Conservation (phyloP, 2,113 vertebrate genomes). For the Gnathonemus longibarbis region DNA sequence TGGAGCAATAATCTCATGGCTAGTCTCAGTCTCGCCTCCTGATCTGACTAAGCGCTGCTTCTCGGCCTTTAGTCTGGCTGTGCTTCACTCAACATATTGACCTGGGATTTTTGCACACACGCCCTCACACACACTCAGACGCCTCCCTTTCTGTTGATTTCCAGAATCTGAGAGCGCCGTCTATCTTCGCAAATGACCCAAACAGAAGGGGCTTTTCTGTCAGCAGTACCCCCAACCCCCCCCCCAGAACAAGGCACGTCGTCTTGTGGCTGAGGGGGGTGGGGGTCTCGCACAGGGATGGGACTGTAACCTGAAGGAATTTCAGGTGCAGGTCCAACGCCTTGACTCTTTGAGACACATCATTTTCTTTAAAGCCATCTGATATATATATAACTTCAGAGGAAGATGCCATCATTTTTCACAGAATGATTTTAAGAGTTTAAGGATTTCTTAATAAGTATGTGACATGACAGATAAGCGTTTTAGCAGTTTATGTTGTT, state of each 20-base stretch:
- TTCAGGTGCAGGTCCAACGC: background rate
- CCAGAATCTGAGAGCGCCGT: slow-evolving; percentile 15
- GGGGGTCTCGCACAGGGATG: background rate
- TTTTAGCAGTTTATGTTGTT: slow-evolving; percentile 25
- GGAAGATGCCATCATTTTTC: background rate
- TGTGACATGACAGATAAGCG: slow-evolving; percentile 11
- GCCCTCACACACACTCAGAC: background rate
- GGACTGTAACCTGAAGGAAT: background rate
- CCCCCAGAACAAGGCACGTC: slow-evolving; percentile 50
- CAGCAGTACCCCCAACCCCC: slow-evolving; percentile 21
- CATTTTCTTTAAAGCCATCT: slow-evolving; percentile 14
- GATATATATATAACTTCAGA: slow-evolving; percentile 6
- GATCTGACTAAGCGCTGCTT: slow-evolving; percentile 72
- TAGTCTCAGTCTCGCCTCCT: slow-evolving; percentile 36
- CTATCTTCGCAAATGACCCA: slow-evolving; percentile 24
- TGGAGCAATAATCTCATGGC: slow-evolving; percentile 84
- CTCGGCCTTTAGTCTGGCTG: background rate
- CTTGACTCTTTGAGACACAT: background rate
- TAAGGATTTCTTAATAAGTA: slow-evolving; percentile 3
- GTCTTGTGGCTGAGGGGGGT: slow-evolving; percentile 36
- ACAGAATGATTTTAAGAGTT: slow-evolving; percentile 13
- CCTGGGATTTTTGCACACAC: slow-evolving; percentile 27
- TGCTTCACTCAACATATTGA: slow-evolving; percentile 44
- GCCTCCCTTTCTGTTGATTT: slow-evolving; percentile 25
- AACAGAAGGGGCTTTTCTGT: background rate